Percentiles rank a stretch among this genome's conserved stretches.
These are phyloP conservation scores for Bagarius yarrelli DNA, from an alignment of 2,113 vertebrate genomes.

Conservation along the genomic window DNA sequence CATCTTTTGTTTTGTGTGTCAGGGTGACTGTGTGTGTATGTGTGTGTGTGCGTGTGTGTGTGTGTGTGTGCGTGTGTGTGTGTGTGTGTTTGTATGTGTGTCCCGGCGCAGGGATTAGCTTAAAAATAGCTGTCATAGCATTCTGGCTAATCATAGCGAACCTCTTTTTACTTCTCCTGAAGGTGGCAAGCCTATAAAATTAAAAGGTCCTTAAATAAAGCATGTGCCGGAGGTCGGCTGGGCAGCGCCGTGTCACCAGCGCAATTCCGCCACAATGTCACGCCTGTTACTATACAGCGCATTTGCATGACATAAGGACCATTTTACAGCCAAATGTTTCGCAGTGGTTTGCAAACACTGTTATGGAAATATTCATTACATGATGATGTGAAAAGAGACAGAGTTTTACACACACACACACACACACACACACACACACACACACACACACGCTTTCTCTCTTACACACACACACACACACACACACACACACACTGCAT, in stretches of 20 bases:
- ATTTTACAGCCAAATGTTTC: slow-evolving; percentile 11
- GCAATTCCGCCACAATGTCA: background rate
- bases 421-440: background rate
- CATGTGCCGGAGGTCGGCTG: background rate
- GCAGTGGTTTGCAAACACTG: slow-evolving; percentile 4
- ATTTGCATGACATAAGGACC: background rate
- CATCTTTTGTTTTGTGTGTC: background rate
- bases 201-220: background rate
- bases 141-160: slow-evolving; percentile 7
- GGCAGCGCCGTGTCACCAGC: background rate
- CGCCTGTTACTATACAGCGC: background rate
- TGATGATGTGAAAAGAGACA: background rate
- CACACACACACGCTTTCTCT: no score
- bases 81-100: background rate
- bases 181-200: background rate
- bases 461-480: no score
- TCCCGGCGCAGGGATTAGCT: background rate
- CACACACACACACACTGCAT: no score
- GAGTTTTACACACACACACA: background rate
- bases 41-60: background rate
- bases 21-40: background rate
- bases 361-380: background rate
- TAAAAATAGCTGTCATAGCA: background rate
- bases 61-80: background rate
- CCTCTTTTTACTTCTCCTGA: background rate